Evolutionary conservation across 2,888 invertebrate genomes (phyloP), one percentile per base, ranked within the genome.

Genomic region (Neoaliturus tenellus): DNA sequence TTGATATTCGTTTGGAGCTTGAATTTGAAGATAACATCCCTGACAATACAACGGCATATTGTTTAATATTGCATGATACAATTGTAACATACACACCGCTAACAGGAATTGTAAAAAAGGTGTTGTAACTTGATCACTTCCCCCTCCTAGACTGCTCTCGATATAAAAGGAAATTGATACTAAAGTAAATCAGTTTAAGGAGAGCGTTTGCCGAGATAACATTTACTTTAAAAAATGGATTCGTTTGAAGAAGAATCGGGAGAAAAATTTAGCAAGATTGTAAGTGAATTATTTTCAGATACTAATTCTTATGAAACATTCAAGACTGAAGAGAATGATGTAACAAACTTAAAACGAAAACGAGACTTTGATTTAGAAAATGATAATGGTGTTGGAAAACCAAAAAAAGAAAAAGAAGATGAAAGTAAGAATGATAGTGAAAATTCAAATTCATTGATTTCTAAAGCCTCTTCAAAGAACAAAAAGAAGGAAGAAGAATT

Each of bases 1-100:
- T 88, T 20, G 87, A 88, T 83, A 85, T 88, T 17, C 41, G 80
- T 41, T 85, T 88, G 12, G 88, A 88, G 39, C 85, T 88, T 75
- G 87, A 88, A 86, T 71, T 87, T 31, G 31, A 80, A 35, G 48
- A n/a, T 23, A 83, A 84, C 41, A 51, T 85, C n/a, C 55, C 82
- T 17, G 41, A 6, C 1, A 51, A 84, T 62, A 80, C 84, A 58
- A 44, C 39, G 20, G 84, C 82, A n/a, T 85, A 83, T 55, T 83
- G 83, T 73, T 67, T 85, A 14, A 81, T 85, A 25, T 48, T 85
- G 14, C 85, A 85, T 33, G 85, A 85, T 39, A 78, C 20, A n/a
- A 80, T 85, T 48, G 82, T 85, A 23, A 82, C 83, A 71, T 84
- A 85, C 62, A 81, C 83, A n/a, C 85, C 83, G 25, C 39, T 83